phyloP scores from a whole-genome alignment of 2,797 vertebrate species.

The Eulemur rubriventer region DNA sequence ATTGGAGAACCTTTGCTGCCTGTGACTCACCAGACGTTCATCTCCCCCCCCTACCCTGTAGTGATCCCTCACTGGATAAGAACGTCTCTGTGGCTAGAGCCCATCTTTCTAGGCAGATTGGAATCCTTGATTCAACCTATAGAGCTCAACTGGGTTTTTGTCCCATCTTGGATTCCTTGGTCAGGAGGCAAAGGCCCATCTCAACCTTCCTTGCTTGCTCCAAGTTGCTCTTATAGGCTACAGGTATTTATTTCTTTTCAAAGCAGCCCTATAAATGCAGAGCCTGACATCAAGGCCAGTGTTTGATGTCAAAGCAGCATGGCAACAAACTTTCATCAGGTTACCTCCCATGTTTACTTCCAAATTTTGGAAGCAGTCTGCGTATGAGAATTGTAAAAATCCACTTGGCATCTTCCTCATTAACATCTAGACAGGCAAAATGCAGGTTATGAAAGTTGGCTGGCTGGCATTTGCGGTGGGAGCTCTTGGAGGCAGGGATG shows the following conservation, averaged over 20 bases:
- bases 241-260: background rate
- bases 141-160: rapidly evolving
- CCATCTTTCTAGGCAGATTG: background rate
- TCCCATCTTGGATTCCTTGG: background rate
- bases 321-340: background rate
- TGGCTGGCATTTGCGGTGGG: rapidly evolving
- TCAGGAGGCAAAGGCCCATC: background rate
- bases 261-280: background rate
- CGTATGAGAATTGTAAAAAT: background rate
- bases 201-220: background rate
- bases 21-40: background rate
- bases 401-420: background rate
- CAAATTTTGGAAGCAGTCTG: background rate
- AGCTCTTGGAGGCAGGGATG: no score
- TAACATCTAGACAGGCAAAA: background rate
- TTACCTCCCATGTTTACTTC: background rate
- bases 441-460: no score
- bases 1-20: background rate
- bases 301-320: background rate
- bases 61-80: background rate
- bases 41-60: background rate
- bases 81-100: background rate
- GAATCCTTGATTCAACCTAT: rapidly evolving
- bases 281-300: background rate
- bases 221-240: background rate